Conservation (phyloP, 2,797 vertebrate genomes). For the Falco naumanni region DNA sequence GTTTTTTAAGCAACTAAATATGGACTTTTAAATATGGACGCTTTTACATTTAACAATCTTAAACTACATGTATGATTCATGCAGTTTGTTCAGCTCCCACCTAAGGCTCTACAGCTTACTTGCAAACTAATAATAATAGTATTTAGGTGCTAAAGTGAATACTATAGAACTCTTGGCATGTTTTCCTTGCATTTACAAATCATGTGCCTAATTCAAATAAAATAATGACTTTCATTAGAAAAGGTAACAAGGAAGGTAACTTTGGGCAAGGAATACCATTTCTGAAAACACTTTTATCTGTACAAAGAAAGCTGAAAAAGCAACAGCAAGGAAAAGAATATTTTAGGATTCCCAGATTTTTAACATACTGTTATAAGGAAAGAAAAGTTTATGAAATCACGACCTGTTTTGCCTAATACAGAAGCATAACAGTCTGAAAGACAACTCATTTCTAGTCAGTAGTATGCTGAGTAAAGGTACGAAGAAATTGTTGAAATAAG, state of each 20-base stretch:
- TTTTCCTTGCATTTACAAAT: not conserved
- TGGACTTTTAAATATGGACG: not conserved
- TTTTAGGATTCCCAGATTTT: not conserved
- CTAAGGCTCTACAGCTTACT: not conserved
- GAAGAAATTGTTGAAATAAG: not conserved
- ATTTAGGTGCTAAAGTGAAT: not conserved
- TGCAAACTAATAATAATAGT: not conserved
- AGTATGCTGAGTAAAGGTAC: not conserved
- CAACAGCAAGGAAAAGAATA: not conserved
- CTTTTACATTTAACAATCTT: slow-evolving; percentile 1
- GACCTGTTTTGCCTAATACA: not conserved
- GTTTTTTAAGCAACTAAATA: slow-evolving; percentile 6
- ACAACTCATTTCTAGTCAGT: not conserved
- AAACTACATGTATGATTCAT: not conserved
- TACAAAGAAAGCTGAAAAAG: not conserved
- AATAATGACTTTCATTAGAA: slow-evolving; percentile 4
- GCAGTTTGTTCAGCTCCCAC: not conserved
- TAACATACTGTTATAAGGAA: not conserved
- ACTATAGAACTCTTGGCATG: not conserved
- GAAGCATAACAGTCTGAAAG: not conserved
- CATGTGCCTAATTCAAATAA: not conserved
- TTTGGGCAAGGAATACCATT: not conserved
- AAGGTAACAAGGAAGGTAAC: not conserved
- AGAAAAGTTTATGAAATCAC: not conserved
- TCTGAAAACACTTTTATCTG: not conserved